Conservation (phyloP, 2,113 vertebrate genomes). For the Phaetusa simplex region DNA sequence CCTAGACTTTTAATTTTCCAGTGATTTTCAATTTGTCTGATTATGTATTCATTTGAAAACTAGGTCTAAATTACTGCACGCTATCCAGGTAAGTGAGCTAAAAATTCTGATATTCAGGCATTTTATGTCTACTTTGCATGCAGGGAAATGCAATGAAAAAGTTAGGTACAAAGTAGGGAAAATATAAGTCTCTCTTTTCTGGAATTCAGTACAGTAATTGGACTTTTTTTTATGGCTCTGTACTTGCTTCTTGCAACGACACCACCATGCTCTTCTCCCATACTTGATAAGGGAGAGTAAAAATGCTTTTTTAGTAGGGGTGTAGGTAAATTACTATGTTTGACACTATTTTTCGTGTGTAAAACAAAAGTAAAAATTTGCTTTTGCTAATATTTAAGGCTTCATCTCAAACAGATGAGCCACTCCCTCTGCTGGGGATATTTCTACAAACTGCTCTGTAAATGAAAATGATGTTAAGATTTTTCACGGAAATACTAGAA, state of each 20-base stretch:
- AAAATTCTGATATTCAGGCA: not conserved
- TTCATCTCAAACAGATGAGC: slow-evolving; percentile 10
- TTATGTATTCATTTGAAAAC: not conserved
- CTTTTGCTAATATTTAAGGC: not conserved
- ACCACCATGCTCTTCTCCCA: not conserved
- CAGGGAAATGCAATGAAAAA: not conserved
- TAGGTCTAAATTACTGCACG: not conserved
- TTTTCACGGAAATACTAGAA: not conserved
- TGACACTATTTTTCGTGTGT: not conserved
- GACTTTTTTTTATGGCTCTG: not conserved
- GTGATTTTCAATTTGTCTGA: not conserved
- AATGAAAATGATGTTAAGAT: not conserved
- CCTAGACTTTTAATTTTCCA: not conserved
- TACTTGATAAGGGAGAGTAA: not conserved
- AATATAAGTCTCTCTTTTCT: not conserved
- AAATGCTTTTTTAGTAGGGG: not conserved
- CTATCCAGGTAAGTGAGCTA: not conserved
- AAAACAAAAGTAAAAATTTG: not conserved
- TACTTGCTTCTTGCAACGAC: not conserved
- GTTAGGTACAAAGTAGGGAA: not conserved
- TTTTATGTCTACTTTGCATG: not conserved
- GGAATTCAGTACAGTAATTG: not conserved
- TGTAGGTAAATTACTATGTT: not conserved
- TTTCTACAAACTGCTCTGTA: slow-evolving; percentile 6
- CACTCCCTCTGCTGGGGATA: slow-evolving; percentile 62